Evolutionary conservation across 2,113 vertebrate species (phyloP), one percentile per base, ranked within the genome.

Genomic region (Hucho hucho): DNA sequence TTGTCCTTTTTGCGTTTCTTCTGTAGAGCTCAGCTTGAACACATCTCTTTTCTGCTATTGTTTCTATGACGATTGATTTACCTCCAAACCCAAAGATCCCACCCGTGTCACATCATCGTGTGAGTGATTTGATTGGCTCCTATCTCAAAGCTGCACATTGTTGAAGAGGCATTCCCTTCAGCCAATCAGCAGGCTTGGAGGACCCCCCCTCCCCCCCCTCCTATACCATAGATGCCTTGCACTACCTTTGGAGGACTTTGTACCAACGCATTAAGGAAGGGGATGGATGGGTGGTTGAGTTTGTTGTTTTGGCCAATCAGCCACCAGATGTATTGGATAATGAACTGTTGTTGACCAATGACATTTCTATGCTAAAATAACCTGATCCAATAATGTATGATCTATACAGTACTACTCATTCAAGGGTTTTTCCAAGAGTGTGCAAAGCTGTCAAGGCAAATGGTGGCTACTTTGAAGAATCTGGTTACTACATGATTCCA

Each of bases 261-360:
- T 4, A 29, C 28, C 28, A 29, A 29, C 4, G 4, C 4, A 29
- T 32, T 7, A 29, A 46, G 18, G 61, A 25, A 66, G 47, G 66
- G 56, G 56, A 25, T 49, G 24, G 22, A 56, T 65, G 24, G 22
- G 43, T 65, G 28, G 28, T 1, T 29, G 28, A 29, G 18, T 66
- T n/a, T 59, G 72, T 71, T 74, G 37, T 75, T 77, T 73, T 69
- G 74, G 58, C 72, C 63, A 67, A 72, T 64, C 18, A 43, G 73
- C 59, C 64, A 69, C 7, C 67, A 81, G 75, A 72, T 64, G 63
- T 28, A 72, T 68, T 72, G 1, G 72, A 82, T 29, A 74, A 68
- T 72, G 1, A 74, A 82, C 26, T 28, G 63, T 64, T 69, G 76
- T 70, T 72, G 47, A 73, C 56, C 70, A 63, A 49, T 68, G 25